These are phyloP conservation scores for Rhinophrynus dorsalis DNA, from an alignment of 2,797 vertebrate genomes.

Conservation along the genomic window DNA sequence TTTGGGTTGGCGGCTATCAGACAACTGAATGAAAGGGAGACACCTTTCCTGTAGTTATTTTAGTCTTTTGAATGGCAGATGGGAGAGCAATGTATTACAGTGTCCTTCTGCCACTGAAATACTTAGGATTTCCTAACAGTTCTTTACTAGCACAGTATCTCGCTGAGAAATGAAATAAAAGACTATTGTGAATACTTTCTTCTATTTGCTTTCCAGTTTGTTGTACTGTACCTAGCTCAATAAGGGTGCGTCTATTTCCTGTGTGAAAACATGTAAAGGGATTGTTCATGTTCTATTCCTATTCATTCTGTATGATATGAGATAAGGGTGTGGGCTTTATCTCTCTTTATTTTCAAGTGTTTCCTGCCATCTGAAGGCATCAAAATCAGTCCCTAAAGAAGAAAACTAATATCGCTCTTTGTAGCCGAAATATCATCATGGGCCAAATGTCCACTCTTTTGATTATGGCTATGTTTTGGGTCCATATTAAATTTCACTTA, in stretches of 20 bases:
- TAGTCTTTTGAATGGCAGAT: no score
- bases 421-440: slow-evolving; percentile 6
- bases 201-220: neutral
- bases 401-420: slow-evolving; percentile 13
- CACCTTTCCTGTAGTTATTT: no score
- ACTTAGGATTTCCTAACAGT: no score
- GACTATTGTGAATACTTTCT: neutral
- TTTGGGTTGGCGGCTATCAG: no score
- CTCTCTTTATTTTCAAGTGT: neutral
- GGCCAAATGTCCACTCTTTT: slow-evolving; percentile 12
- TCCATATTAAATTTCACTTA: slow-evolving; percentile 42
- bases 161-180: neutral
- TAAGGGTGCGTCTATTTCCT: neutral
- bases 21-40: no score
- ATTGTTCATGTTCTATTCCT: neutral
- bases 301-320: neutral
- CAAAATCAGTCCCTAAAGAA: slow-evolving; percentile 8
- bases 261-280: neutral
- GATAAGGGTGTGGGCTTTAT: neutral
- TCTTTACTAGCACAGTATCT: no score
- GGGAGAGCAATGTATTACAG: no score
- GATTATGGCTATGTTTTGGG: slow-evolving; percentile 11
- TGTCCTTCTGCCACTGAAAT: no score
- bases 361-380: neutral
- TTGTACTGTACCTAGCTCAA: neutral